Evolutionary conservation across 2,888 invertebrate species (phyloP).

Genomic region (Acanthosoma haemorrhoidale): DNA sequence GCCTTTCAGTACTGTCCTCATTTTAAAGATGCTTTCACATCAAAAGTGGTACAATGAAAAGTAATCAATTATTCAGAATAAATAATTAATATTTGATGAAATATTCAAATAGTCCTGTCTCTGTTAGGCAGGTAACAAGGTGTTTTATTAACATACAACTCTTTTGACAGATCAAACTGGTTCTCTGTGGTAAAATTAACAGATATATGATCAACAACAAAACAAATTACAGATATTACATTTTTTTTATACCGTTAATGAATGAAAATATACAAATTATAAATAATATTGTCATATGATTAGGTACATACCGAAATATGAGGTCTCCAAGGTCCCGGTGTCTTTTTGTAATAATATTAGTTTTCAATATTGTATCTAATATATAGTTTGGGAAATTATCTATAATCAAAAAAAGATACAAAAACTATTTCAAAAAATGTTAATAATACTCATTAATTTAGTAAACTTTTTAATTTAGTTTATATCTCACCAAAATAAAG

Average conservation of each 20-base stretch:
- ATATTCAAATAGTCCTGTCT: too few species aligned
- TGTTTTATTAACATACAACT: too few species aligned
- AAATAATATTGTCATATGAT: background rate
- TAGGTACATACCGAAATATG: background rate
- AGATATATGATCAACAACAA: too few species aligned
- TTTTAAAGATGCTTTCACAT: too few species aligned
- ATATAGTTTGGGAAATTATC: slow-evolving; percentile 5
- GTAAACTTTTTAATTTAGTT: background rate
- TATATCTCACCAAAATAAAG: background rate
- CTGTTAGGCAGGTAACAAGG: too few species aligned
- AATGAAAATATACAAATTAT: too few species aligned
- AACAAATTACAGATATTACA: background rate
- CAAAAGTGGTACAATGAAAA: too few species aligned
- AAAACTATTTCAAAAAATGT: background rate
- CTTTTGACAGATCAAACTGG: too few species aligned
- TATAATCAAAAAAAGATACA: background rate
- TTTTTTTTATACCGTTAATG: background rate
- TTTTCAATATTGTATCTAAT: background rate
- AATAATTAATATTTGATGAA: too few species aligned
- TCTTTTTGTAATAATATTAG: background rate
- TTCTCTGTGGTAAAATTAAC: too few species aligned
- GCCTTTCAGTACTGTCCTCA: too few species aligned
- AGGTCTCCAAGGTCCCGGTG: background rate
- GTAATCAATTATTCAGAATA: too few species aligned
- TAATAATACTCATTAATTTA: background rate